Evolutionary conservation across 92 coral and sea anemone species (phyloP).

Genomic region (Epizoanthus ramosus): DNA sequence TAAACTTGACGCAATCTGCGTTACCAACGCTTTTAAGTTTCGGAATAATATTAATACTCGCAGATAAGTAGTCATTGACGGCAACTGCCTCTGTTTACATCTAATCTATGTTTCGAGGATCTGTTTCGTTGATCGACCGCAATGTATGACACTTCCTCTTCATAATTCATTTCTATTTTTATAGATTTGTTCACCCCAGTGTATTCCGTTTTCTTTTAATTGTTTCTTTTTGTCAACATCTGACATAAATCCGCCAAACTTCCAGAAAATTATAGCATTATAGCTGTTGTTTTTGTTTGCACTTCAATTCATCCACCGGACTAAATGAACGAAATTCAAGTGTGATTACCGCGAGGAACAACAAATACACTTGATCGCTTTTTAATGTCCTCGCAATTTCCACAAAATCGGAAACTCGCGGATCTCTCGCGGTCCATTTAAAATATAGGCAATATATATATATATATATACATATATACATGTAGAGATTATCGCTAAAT

Average conservation of each 20-base stretch:
- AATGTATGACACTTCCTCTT: slow-evolving; percentile 4
- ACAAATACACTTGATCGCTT: slow-evolving; percentile 60
- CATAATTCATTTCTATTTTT: slow-evolving; percentile 36
- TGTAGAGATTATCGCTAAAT: neutral
- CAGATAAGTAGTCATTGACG: slow-evolving; percentile 6
- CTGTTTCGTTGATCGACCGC: slow-evolving; percentile 6
- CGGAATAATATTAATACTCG: neutral
- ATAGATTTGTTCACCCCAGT: slow-evolving; percentile 24
- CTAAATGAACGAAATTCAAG: slow-evolving; percentile 43
- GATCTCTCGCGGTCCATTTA: slow-evolving; percentile 41
- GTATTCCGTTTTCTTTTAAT: slow-evolving; percentile 33
- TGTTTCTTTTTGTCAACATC: slow-evolving; percentile 51
- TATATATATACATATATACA: neutral
- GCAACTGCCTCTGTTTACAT: slow-evolving; percentile 1
- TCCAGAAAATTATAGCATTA: slow-evolving; percentile 54
- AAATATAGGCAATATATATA: slow-evolving; percentile 2
- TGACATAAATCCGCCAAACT: slow-evolving; percentile 44
- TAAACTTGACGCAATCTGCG: slow-evolving; percentile 12
- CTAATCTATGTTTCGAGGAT: slow-evolving; percentile 27
- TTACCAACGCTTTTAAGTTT: neutral
- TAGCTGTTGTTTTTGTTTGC: slow-evolving; percentile 52
- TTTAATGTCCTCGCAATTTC: slow-evolving; percentile 48
- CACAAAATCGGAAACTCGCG: slow-evolving; percentile 26
- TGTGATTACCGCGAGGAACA: slow-evolving; percentile 47
- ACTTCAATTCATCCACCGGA: slow-evolving; percentile 44